Base-by-base conservation (phyloP, 2,113 vertebrate genomes). In the Etheostoma spectabile region DNA sequence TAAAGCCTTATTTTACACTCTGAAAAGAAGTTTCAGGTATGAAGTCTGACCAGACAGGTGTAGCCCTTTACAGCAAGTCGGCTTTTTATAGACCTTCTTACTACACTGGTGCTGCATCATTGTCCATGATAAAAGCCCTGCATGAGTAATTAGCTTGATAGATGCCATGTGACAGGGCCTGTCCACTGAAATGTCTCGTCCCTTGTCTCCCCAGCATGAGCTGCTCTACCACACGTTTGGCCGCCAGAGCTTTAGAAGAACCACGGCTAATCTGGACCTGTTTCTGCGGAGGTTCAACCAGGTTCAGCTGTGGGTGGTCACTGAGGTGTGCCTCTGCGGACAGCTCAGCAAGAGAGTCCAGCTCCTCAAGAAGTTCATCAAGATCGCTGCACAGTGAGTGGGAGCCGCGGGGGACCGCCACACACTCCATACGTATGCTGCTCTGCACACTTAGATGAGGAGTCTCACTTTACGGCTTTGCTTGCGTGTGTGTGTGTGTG, bases 311-410 rank as follows among this genome's bases (percentile, higher is more conserved):
- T 99, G 98, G 98, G 98, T 99, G 53, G 97, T 97, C 88, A 98
- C 97, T 0, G 98, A 99, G 93, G 97, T 98, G 85, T 98, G 97
- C 90, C 96, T 99, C 86, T 99, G 98, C 65, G 91, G 95, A 80
- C 97, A 99, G 90, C 97, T 99, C 93, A 98, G 96, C 94, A 99
- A 99, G 87, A 95, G 98, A 60, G 98, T 99, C 85, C 98, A 99
- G 87, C 96, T 99, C 66, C 95, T 99, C 74, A 99, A 99, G 95
- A 99, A 99, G 93, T 99, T 98, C 86, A 99, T 99, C 93, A 99
- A 99, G 95, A 98, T 99, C 72, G 98, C 98, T 19, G 98, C 98
- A 71, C 98, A 99, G 98, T 99, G 94, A 98, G 98, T 88, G 11
- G 27, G 8, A 59, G 72, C 24, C n/a, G 46, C 30, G 46, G 12